Base-by-base conservation (phyloP, 2,797 vertebrate species). In the Enteromius paludinosus region DNA sequence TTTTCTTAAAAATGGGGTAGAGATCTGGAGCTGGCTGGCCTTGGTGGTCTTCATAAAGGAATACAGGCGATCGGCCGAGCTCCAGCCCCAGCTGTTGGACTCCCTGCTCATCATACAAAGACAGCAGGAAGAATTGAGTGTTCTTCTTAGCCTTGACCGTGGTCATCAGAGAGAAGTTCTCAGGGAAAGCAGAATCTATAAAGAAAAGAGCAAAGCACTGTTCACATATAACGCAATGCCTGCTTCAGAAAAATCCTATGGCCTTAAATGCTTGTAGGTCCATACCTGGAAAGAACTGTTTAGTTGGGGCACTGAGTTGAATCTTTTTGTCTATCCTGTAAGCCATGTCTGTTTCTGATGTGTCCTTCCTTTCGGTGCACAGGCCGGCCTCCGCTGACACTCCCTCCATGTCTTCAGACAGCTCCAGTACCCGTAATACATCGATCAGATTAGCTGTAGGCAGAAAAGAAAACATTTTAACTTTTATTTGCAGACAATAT, bases 81-180 rank as follows among this genome's bases (percentile, higher is more conserved):
- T 95, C 95, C 23, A 98, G 75, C 0, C 97, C 97, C 72, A 98
- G 89, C 91, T 97, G 97, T 91, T 96, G 96, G 10, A 92, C 90
- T 0, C 97, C 96, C 0, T 90, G 91, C 64, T 94, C 93, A 5
- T 97, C 93, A 2, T 97, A 97, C 61, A 98, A 0, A 0, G 97
- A 97, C 3, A 98, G 88, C 56, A 98, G 90, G 87, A 97, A 96
- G 82, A 95, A 94, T 87, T 92, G 95, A 4, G 89, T 89, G 61
- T 92, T 95, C 38, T 93, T 94, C 84, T 89, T 96, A n/a, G 93
- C 95, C 68, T 95, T 92, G 18, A 97, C 66, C 0, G 96, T 97
- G 28, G 93, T 64, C 93, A 98, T 92, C 88, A 98, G 66, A 0
- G 97, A 97, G 91, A 98, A 98, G 83, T 96, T 90, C 88, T 92